Evolutionary conservation across 2,797 vertebrate species (phyloP).

Genomic region (Scleropages formosus): DNA sequence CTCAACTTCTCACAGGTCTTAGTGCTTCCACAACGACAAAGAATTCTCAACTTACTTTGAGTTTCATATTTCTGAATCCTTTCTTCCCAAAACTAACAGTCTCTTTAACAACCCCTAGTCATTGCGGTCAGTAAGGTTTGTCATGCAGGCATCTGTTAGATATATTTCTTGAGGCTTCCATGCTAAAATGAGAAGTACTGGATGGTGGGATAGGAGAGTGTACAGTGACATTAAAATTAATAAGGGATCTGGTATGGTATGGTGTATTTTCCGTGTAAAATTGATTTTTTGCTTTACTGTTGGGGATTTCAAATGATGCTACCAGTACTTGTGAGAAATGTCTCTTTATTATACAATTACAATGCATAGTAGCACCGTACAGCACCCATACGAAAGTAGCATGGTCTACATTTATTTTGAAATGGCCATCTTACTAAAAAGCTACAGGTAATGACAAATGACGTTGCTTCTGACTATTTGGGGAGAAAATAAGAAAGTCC

Average conservation of each 20-base stretch:
- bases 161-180: conserved; percentile 8
- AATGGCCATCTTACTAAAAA: too few species aligned
- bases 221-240: neutral
- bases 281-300: neutral
- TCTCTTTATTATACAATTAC: too few species aligned
- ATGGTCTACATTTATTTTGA: too few species aligned
- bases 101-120: conserved; percentile 9
- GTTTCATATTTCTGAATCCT: conserved; percentile 1
- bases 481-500: too few species aligned
- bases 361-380: too few species aligned
- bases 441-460: too few species aligned
- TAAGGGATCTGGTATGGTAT: neutral
- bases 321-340: conserved; percentile 1
- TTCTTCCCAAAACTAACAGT: neutral
- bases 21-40: too few species aligned
- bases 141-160: conserved; percentile 15
- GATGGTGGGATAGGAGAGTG: neutral
- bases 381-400: too few species aligned
- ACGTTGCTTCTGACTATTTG: too few species aligned
- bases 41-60: neutral
- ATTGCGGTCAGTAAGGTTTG: conserved; percentile 14
- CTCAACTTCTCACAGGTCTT: too few species aligned
- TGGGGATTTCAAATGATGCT: neutral
- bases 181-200: conserved; percentile 7
- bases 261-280: neutral